These are phyloP conservation scores for Drosophila vallismaia DNA, from an alignment of 2,888 invertebrate genomes.

Conservation along the genomic window DNA sequence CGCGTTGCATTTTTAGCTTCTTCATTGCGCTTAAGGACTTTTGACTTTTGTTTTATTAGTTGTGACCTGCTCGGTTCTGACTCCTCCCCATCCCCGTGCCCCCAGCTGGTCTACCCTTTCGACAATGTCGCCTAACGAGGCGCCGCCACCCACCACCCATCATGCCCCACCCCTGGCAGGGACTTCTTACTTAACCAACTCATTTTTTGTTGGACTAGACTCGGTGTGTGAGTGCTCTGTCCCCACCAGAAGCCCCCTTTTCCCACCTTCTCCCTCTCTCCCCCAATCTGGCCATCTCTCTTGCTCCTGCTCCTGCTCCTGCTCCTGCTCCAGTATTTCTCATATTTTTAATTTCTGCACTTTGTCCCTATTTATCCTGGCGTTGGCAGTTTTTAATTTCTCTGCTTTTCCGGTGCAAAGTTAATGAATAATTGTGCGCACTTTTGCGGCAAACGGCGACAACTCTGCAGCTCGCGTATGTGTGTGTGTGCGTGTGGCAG, in stretches of 20 bases:
- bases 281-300: conserved; percentile 21
- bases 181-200: conserved; percentile 48
- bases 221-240: conserved; percentile 24
- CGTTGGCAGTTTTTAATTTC: conserved; percentile 82
- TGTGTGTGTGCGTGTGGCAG: conserved; percentile 2
- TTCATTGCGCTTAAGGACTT: conserved; percentile 82
- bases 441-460: conserved; percentile 73
- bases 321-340: conserved; percentile 64
- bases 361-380: conserved; percentile 80
- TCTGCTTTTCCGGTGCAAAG: conserved; percentile 82
- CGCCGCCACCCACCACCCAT: neutral
- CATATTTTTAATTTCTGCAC: conserved; percentile 81
- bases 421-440: conserved; percentile 83
- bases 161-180: neutral
- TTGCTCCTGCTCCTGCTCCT: conserved; percentile 1
- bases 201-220: conserved; percentile 17
- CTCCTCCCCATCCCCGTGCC: conserved; percentile 3
- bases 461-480: conserved; percentile 26
- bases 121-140: conserved; percentile 5
- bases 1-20: conserved; percentile 79
- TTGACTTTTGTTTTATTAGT: conserved; percentile 83
- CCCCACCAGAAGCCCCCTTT: neutral
- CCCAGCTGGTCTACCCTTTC: neutral
- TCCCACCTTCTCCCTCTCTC: neutral
- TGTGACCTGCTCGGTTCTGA: conserved; percentile 56